Conservation (phyloP, 2,888 invertebrate species). For the Ferrisia virgata region DNA sequence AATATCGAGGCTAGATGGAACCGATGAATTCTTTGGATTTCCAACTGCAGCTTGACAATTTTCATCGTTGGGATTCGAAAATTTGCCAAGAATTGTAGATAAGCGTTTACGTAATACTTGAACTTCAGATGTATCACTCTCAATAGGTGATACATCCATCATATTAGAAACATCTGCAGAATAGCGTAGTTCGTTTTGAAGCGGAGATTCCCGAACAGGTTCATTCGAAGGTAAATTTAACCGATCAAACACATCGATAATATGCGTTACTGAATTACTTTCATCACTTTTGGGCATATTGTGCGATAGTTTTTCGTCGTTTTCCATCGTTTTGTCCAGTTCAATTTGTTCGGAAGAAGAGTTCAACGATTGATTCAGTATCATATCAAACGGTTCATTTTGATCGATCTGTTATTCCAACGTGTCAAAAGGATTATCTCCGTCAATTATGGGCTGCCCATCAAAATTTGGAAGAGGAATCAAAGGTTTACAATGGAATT, state of each 20-base stretch:
- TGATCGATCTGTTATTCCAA: background rate
- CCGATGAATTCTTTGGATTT: background rate
- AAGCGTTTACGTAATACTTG: background rate
- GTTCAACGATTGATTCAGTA: constrained; percentile 3
- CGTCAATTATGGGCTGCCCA: background rate
- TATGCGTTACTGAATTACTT: background rate
- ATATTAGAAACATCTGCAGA: background rate
- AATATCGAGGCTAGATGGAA: background rate
- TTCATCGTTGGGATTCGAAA: background rate
- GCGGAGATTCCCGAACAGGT: background rate
- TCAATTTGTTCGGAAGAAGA: background rate
- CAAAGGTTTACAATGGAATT: background rate
- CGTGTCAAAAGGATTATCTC: constrained; percentile 26
- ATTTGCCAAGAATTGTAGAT: background rate
- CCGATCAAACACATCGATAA: background rate
- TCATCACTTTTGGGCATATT: background rate
- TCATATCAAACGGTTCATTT: constrained; percentile 18
- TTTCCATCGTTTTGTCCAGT: background rate
- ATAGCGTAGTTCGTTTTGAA: background rate
- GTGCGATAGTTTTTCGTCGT: background rate
- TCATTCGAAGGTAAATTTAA: background rate
- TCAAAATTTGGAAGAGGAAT: constrained; percentile 9
- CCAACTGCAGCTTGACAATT: background rate
- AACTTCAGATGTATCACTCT: background rate
- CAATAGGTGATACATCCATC: background rate